Evolutionary conservation across 2,888 invertebrate genomes (phyloP), one percentile per base, ranked within the genome.

Genomic region (Drosophila vallismaia): DNA sequence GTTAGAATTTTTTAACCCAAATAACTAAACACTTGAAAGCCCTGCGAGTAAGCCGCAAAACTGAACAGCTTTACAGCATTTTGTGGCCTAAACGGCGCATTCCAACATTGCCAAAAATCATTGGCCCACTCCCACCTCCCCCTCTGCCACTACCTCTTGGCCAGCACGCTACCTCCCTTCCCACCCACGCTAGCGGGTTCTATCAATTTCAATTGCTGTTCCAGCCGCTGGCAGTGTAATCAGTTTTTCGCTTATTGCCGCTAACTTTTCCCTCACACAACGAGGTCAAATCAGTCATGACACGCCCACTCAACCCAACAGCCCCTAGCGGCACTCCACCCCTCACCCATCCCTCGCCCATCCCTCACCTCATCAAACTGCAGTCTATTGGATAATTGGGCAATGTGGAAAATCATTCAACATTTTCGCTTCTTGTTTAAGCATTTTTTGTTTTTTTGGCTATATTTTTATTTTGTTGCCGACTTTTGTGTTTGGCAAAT

Each of bases 401-500:
- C 58, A 75, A 62, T 74, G 79, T 67, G 56, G 53, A 81, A 79
- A 82, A 69, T 84, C 66, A 81, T 77, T 72, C 77, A 56, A 28
- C 29, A 54, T 54, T 64, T 56, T 67, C 46, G 6, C n/a, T n/a
- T 29, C 42, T 26, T 12, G 14, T 33, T 9, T 3, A 44, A 40
- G n/a, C 10, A 12, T 33, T 42, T 42, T 31, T 7, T 42, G 50
- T 24, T 19, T 7, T 42, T 57, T 24, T 19, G 50, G 64, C 63
- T 64, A 56, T 58, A 51, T 68, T 63, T 64, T 50, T 46, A 58
- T 59, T 29, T 51, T 62, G 24, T 19, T 10, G 49, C 7, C n/a
- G n/a, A 36, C n/a, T 36, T 36, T 36, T 5, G n/a, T 52, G 64
- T 57, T 56, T 81, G 6, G 6, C 28, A 28, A 28, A 28, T 28